Base-by-base conservation (phyloP, 2,797 vertebrate species). In the Cacajao melanocephalus region DNA sequence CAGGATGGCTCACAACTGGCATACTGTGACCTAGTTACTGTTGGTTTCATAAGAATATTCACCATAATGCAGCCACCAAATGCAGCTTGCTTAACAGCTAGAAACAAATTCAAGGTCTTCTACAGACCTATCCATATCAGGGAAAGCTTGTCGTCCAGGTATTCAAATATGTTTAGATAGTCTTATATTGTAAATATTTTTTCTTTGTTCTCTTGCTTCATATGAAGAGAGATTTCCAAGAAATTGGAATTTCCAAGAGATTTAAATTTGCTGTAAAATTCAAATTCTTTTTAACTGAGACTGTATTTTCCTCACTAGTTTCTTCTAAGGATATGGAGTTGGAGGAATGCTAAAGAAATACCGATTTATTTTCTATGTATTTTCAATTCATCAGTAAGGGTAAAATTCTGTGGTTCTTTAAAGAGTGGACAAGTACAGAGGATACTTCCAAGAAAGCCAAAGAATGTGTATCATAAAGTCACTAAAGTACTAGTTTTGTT, bases 31-130 rank as follows among this genome's bases (percentile, higher is more conserved):
- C 81, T 91, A 90, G 36, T 96, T 97, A 76, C 76, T 90, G 36
- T 93, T 87, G 80, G 48, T 95, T 87, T 97, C 67, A 76, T 82
- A 92, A 94, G 36, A 92, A 93, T 96, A 92, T 90, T 95, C 85
- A 41, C 41, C 36, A 7, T 75, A 93, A 96, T 81, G n/a, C 5
- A 73, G 30, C 55, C 50, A 94, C 83, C 92, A 83, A 78, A 57
- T 11, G 52, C 88, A 97, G 93, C 78, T 90, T 70, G 87, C 24
- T 75, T 15, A 95, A 52, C 48, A 92, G 83, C 41, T 61, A 88
- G 93, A 94, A 79, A 73, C 14, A 48, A 67, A 10, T 52, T 41
- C 30, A 58, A 19, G 44, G 39, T 72, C 5, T 75, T 84, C 57
- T 20, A 50, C 14, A 50, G 20, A 1, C 19, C 15, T 85, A 13